Evolutionary conservation across 2,113 vertebrate genomes (phyloP).

Genomic region (Sorex araneus): DNA sequence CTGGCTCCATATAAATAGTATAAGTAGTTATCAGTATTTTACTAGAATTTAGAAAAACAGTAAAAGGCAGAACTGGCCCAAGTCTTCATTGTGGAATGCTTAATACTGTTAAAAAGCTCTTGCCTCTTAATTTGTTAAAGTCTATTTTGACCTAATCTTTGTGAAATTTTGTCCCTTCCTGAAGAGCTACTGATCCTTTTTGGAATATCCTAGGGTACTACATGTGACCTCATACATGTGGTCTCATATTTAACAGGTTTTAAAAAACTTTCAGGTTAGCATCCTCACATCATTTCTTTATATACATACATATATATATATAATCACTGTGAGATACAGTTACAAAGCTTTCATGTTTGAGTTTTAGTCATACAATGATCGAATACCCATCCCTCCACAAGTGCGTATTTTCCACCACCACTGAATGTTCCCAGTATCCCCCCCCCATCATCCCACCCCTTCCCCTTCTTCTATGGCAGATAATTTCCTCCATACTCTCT

Average conservation of each 20-base stretch:
- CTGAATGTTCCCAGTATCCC: too few species aligned
- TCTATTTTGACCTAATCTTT: constrained; percentile 25
- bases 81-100: constrained; percentile 65
- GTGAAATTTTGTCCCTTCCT: neutral
- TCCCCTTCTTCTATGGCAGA: too few species aligned
- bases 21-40: constrained; percentile 72
- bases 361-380: too few species aligned
- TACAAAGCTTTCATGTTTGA: too few species aligned
- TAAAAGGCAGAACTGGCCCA: constrained; percentile 1
- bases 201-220: neutral
- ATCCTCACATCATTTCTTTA: neutral
- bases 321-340: too few species aligned
- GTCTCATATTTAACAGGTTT: neutral
- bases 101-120: constrained; percentile 63
- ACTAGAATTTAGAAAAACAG: constrained; percentile 46
- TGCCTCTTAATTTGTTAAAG: constrained; percentile 58
- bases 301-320: too few species aligned
- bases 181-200: neutral
- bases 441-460: too few species aligned
- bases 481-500: too few species aligned
- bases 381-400: too few species aligned
- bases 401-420: too few species aligned
- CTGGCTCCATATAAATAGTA: constrained; percentile 57
- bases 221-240: neutral
- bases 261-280: neutral